phyloP scores from a whole-genome alignment of 2,113 vertebrate species.

The Phyllostomus discolor region DNA sequence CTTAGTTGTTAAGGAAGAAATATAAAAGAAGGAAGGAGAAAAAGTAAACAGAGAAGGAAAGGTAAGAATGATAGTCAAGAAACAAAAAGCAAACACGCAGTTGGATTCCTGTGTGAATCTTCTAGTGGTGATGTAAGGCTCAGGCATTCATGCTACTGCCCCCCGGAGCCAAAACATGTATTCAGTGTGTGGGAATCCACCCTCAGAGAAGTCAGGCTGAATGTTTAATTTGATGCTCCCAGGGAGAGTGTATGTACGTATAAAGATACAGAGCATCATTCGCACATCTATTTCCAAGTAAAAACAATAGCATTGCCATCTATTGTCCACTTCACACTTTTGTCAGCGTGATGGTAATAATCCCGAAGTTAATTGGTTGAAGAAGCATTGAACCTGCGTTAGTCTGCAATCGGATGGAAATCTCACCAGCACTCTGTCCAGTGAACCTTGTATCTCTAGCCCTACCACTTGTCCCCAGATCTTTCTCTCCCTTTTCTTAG shows the following conservation, averaged over 20 bases:
- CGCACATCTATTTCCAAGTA: conserved; percentile 2
- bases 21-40: not conserved
- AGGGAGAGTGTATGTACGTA: not conserved
- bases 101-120: not conserved
- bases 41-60: not conserved
- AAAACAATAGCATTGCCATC: not conserved
- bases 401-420: not conserved
- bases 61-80: not conserved
- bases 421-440: not conserved
- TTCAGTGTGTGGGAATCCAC: not conserved
- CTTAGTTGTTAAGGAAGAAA: not conserved
- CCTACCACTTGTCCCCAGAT: not conserved
- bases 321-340: not conserved
- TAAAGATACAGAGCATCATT: not conserved
- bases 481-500: not conserved
- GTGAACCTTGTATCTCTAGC: not conserved
- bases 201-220: not conserved
- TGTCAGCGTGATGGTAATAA: not conserved
- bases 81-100: not conserved
- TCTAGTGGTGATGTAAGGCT: not conserved
- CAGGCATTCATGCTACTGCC: not conserved
- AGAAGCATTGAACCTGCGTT: not conserved
- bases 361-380: not conserved
- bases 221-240: conserved; percentile 10
- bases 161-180: not conserved